A percentile compares a stretch with the other conserved stretches of the same genome.
Conservation (phyloP, 2,888 invertebrate genomes). For the Caenorhabditis angaria region DNA sequence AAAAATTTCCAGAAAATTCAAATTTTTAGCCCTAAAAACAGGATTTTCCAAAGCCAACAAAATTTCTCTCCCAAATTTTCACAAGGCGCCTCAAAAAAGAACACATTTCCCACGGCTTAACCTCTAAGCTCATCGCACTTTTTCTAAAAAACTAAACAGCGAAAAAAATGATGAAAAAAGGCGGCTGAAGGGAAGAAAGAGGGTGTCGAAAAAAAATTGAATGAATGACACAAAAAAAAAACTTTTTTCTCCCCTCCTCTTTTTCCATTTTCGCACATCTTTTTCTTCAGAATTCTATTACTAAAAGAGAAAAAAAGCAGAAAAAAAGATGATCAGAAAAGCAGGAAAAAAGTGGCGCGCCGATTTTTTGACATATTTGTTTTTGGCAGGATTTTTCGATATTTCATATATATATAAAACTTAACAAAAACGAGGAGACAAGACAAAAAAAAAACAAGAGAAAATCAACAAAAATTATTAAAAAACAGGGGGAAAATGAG, state of each 20-base stretch:
- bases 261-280: slow-evolving; percentile 49
- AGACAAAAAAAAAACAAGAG: slow-evolving; percentile 5
- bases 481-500: not conserved
- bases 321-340: not conserved
- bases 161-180: not conserved
- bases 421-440: slow-evolving; percentile 5
- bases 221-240: slow-evolving; percentile 4
- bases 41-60: no score
- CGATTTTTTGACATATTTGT: not conserved
- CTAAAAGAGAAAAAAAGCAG: slow-evolving; percentile 9
- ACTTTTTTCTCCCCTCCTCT: no score
- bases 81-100: not conserved
- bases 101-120: no score
- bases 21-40: no score
- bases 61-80: no score
- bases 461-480: not conserved
- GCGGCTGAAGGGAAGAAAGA: no score
- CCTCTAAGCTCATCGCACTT: no score
- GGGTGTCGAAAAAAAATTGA: not conserved
- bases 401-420: not conserved
- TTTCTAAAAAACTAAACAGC: not conserved
- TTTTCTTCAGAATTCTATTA: slow-evolving; percentile 40
- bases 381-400: not conserved
- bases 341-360: not conserved
- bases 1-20: no score